Evolutionary conservation across 2,797 vertebrate genomes (phyloP).

Genomic region (Mormyrops attenuatus): DNA sequence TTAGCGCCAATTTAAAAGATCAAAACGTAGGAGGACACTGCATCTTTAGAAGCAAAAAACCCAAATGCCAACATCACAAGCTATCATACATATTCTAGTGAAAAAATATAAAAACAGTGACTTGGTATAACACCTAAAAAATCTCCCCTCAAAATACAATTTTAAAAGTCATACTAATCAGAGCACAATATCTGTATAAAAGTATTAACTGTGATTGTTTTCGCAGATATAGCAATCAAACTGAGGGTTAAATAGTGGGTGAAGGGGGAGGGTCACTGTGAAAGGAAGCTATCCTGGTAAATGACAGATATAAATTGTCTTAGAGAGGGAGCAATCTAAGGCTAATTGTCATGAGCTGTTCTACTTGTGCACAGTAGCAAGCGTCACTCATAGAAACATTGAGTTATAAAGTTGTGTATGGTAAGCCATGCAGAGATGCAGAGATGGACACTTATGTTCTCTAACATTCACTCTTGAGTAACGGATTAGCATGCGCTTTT

Average conservation of each 20-base stretch:
- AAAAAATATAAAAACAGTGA: constrained; percentile 41
- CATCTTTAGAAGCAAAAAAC: constrained; percentile 32
- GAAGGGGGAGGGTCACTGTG: background rate
- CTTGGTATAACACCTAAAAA: constrained; percentile 34
- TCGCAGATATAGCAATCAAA: constrained; percentile 57
- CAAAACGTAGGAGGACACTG: constrained; percentile 30
- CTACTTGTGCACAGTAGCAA: constrained; percentile 13
- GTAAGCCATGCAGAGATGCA: constrained; percentile 39
- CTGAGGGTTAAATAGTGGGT: background rate
- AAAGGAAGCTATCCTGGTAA: constrained; percentile 11
- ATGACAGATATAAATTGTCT: constrained; percentile 2
- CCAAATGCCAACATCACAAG: constrained; percentile 33
- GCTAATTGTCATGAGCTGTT: constrained; percentile 16
- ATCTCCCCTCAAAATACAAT: constrained; percentile 48
- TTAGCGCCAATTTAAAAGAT: background rate
- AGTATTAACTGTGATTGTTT: constrained; percentile 56
- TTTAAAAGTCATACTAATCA: constrained; percentile 63
- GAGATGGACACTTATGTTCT: constrained; percentile 38
- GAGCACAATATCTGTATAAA: constrained; percentile 68
- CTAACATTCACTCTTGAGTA: constrained; percentile 43
- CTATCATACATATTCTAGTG: constrained; percentile 50
- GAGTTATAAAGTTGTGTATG: constrained; percentile 41
- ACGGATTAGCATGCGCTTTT: constrained; percentile 45
- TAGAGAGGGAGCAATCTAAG: constrained; percentile 16
- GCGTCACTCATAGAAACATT: constrained; percentile 34